Conservation (phyloP, 2,888 invertebrate genomes). For the Synergus laeviventris region DNA sequence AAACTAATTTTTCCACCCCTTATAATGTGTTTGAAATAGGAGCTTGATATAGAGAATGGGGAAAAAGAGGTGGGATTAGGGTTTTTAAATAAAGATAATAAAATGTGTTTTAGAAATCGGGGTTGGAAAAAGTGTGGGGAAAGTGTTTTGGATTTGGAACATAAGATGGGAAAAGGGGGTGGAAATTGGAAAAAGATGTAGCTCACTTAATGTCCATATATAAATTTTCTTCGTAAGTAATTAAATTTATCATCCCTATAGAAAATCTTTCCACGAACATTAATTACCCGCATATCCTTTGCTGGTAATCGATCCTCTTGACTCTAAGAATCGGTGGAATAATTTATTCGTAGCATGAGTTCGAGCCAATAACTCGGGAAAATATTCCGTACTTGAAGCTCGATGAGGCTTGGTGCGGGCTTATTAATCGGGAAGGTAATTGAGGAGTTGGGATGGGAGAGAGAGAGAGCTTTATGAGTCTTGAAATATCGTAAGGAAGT, state of each 20-base stretch:
- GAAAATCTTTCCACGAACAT: neutral
- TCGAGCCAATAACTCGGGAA: slow-evolving; percentile 42
- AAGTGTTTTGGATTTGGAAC: too few species aligned
- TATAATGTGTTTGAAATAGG: too few species aligned
- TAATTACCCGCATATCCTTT: slow-evolving; percentile 16
- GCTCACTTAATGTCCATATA: too few species aligned
- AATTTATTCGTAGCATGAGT: slow-evolving; percentile 52
- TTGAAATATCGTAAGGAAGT: slow-evolving; percentile 65
- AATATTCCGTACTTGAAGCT: slow-evolving; percentile 56
- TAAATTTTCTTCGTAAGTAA: neutral
- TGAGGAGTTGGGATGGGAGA: slow-evolving; percentile 37
- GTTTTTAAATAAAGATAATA: too few species aligned
- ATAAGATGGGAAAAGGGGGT: too few species aligned
- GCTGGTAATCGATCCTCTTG: slow-evolving; percentile 41
- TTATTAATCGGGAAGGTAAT: slow-evolving; percentile 70
- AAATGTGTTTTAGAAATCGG: too few species aligned
- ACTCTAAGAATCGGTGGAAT: slow-evolving; percentile 8
- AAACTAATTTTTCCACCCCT: too few species aligned
- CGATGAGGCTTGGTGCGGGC: slow-evolving; percentile 65
- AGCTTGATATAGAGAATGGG: too few species aligned
- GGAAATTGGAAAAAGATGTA: too few species aligned
- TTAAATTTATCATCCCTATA: neutral
- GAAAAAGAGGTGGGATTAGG: too few species aligned
- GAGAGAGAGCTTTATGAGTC: slow-evolving; percentile 64
- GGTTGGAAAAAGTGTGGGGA: too few species aligned